A percentile compares a stretch with the other conserved stretches of the same genome.
Conservation (phyloP, 1,140 invertebrate species). For the Dolichoris vasculosae region DNA sequence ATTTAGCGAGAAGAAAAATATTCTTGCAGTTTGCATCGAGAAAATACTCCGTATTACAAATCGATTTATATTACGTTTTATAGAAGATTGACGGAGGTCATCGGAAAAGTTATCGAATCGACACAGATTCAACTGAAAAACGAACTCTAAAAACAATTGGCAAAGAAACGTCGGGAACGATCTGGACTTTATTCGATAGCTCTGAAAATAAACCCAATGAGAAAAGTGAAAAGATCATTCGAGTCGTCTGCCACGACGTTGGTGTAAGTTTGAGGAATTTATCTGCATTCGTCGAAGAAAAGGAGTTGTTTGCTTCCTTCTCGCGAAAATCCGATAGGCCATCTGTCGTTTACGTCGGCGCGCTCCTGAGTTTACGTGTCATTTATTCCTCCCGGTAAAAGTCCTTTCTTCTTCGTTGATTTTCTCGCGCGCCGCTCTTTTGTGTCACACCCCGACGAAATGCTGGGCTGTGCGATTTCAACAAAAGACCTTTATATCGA, state of each 20-base stretch:
- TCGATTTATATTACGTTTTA: too few species aligned
- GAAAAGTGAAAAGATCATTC: neutral
- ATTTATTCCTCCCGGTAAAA: constrained; percentile 29
- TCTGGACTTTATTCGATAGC: too few species aligned
- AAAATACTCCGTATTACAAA: constrained; percentile 37
- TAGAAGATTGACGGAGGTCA: neutral
- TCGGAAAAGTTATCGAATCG: neutral
- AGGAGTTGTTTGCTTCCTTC: neutral
- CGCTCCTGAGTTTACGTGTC: neutral
- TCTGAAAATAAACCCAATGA: neutral
- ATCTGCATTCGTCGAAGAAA: neutral
- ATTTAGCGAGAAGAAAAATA: constrained; percentile 5
- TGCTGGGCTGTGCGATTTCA: too few species aligned
- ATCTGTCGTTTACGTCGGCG: neutral
- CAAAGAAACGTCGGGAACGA: neutral
- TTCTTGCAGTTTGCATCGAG: constrained; percentile 18
- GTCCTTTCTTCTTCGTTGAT: neutral
- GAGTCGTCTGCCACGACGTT: neutral
- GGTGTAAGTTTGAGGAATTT: constrained; percentile 11
- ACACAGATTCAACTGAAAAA: neutral
- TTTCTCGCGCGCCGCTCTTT: neutral
- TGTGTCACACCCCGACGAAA: too few species aligned
- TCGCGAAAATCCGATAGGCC: constrained; percentile 10
- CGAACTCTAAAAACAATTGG: neutral
- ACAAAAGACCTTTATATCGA: neutral